Conservation (phyloP, 2,888 invertebrate genomes). For the Drosophila quinaria region DNA sequence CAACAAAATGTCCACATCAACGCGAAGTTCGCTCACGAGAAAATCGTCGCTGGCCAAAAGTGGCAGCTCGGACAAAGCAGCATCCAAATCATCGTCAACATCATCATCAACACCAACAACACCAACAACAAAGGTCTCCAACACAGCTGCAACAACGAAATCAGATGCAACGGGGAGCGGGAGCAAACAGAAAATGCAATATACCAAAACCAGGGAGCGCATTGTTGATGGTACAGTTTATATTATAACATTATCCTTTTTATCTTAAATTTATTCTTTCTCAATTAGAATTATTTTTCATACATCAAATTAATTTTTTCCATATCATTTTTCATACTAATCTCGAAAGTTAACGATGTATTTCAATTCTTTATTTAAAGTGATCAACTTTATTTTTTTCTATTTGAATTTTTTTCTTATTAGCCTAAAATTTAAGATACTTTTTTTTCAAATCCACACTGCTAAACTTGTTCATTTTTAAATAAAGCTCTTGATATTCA, state of each 20-base stretch:
- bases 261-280: background rate
- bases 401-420: background rate
- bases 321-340: no score
- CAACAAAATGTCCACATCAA: slow-evolving; percentile 75
- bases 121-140: slow-evolving; percentile 40
- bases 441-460: background rate
- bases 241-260: background rate
- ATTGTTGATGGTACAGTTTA: slow-evolving; percentile 79
- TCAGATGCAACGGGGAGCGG: slow-evolving; percentile 59
- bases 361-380: background rate
- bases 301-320: background rate
- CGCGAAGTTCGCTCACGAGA: slow-evolving; percentile 76
- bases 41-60: slow-evolving; percentile 72
- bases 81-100: slow-evolving; percentile 48
- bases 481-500: background rate
- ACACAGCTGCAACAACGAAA: slow-evolving; percentile 42
- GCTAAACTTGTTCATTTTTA: background rate
- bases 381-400: background rate
- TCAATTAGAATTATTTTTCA: background rate
- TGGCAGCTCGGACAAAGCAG: slow-evolving; percentile 61
- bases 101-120: slow-evolving; percentile 41
- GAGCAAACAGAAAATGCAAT: slow-evolving; percentile 82
- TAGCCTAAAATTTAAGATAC: no score
- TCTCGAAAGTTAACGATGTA: no score
- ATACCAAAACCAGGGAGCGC: slow-evolving; percentile 83